Conservation (phyloP, 2,113 vertebrate genomes). For the Charina bottae region DNA sequence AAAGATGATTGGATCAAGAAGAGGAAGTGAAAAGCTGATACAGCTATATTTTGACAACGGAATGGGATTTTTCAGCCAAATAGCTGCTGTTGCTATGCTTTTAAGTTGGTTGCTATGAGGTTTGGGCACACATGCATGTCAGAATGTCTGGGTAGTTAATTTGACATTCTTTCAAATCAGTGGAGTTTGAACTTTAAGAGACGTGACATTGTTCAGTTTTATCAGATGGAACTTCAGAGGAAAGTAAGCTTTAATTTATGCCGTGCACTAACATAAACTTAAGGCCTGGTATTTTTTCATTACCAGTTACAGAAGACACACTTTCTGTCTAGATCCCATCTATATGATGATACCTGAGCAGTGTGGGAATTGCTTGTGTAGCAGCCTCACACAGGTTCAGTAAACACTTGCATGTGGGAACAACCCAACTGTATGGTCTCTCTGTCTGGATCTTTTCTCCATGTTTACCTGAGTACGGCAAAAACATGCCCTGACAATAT, state of each 20-base stretch:
- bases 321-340: not conserved
- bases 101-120: conserved; percentile 47
- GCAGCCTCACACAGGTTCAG: not conserved
- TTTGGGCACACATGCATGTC: not conserved
- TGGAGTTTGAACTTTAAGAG: not conserved
- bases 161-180: not conserved
- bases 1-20: not conserved
- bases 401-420: not conserved
- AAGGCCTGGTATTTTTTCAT: not conserved
- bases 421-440: not conserved
- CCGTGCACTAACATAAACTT: not conserved
- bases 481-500: not conserved
- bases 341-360: not conserved
- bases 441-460: not conserved
- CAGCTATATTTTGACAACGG: conserved; percentile 14
- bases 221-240: not conserved
- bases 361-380: not conserved
- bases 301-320: not conserved
- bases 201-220: conserved; percentile 12
- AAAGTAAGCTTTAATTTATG: not conserved
- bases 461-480: not conserved
- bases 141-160: not conserved
- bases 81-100: conserved; percentile 12
- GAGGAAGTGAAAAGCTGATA: not conserved
- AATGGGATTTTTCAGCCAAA: not conserved